Conservation (phyloP, 2,113 vertebrate species). For the Furnarius figulus region DNA sequence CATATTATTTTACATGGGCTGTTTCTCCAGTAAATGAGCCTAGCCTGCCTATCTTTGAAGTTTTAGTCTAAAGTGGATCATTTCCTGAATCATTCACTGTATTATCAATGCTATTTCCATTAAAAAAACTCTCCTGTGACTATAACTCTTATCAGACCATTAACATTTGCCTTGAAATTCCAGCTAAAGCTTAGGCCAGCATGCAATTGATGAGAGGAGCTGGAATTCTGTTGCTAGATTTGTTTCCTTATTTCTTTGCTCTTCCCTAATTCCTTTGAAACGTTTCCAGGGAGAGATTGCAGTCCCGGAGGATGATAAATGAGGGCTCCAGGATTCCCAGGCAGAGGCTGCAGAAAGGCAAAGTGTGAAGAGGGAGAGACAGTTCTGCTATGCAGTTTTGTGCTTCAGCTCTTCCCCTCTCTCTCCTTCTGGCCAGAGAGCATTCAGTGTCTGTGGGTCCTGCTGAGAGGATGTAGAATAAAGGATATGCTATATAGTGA, state of each 20-base stretch:
- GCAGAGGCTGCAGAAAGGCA: not conserved
- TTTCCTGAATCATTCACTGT: conserved; percentile 31
- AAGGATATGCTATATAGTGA: not conserved
- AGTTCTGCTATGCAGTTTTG: not conserved
- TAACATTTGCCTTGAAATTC: conserved; percentile 47
- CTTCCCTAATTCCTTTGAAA: conserved; percentile 33
- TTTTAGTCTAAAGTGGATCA: conserved; percentile 41
- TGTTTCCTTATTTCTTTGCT: conserved; percentile 12
- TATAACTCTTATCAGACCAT: conserved; percentile 29
- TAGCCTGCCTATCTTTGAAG: conserved; percentile 32
- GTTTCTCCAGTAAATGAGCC: conserved; percentile 42
- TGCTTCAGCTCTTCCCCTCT: not conserved
- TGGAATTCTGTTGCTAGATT: not conserved
- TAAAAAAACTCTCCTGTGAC: not conserved
- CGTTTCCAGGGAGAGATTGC: not conserved
- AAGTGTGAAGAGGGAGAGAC: not conserved
- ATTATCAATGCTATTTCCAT: conserved; percentile 27
- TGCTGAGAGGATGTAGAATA: not conserved
- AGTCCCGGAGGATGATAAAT: not conserved
- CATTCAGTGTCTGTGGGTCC: not conserved
- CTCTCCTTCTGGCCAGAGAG: not conserved
- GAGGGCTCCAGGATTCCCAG: not conserved
- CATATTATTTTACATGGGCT: conserved; percentile 17
- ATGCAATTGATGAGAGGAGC: conserved; percentile 11
- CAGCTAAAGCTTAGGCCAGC: conserved; percentile 23